A percentile compares a stretch with the other conserved stretches of the same genome.
These are phyloP conservation scores for Psittacula derbiana DNA, from an alignment of 2,797 vertebrate species.

Conservation along the genomic window DNA sequence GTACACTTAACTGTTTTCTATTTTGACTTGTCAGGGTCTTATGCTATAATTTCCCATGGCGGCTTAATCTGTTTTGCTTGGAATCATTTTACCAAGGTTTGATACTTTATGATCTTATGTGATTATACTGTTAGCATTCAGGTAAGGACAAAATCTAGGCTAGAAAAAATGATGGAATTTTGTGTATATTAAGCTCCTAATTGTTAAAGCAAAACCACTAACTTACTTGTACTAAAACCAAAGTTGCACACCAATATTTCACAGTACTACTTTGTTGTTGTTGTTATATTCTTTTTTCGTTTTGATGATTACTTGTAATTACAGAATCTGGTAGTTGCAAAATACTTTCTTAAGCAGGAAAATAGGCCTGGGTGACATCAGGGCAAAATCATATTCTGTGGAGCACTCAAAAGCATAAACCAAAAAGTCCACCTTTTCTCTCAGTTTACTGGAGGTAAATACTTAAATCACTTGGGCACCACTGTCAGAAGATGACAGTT, in stretches of 20 bases:
- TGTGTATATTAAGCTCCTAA: background rate
- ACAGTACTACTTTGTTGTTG: background rate
- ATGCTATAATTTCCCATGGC: background rate
- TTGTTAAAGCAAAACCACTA: background rate
- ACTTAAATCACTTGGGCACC: background rate
- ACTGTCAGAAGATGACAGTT: background rate
- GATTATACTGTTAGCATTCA: background rate
- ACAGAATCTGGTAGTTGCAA: background rate
- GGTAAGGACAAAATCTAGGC: background rate
- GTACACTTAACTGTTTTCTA: background rate
- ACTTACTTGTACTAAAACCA: background rate
- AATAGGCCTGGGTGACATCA: background rate
- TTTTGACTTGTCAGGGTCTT: background rate
- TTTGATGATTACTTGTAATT: background rate
- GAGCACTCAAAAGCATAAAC: background rate
- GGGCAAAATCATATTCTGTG: background rate
- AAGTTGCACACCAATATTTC: background rate
- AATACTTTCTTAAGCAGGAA: background rate
- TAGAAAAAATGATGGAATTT: background rate
- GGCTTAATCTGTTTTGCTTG: background rate
- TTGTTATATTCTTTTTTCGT: background rate
- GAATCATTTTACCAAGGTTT: background rate
- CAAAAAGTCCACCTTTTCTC: background rate
- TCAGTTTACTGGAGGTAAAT: background rate
- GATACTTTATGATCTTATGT: background rate